Percentiles rank a stretch among this genome's conserved stretches.
phyloP scores from a whole-genome alignment of 2,113 vertebrate species.

The Micromys minutus region DNA sequence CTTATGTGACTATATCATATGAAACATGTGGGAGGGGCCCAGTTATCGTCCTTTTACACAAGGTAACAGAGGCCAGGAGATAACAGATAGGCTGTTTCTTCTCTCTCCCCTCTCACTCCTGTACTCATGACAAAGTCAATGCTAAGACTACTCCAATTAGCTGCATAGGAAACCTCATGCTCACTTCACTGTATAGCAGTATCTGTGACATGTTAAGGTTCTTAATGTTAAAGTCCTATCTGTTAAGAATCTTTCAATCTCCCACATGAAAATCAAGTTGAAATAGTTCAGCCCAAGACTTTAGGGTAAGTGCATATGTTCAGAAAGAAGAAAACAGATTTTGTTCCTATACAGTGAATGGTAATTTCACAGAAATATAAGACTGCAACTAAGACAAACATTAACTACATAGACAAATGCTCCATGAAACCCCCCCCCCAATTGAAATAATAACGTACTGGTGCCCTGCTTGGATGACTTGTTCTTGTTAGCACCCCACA shows the following conservation, averaged over 20 bases:
- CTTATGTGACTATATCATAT: not conserved
- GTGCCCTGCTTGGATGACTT: not conserved
- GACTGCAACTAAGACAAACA: not conserved
- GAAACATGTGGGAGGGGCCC: not conserved
- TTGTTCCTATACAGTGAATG: not conserved
- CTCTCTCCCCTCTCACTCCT: not conserved
- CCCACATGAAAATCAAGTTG: not conserved
- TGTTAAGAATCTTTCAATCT: conserved; percentile 30
- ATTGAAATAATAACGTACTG: too few species aligned
- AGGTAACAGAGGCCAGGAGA: not conserved
- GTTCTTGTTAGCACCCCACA: not conserved
- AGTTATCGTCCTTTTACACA: not conserved
- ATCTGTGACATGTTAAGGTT: not conserved
- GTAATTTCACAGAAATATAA: not conserved
- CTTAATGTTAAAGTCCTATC: not conserved
- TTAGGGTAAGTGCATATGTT: not conserved
- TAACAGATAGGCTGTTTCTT: not conserved
- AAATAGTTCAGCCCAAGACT: not conserved
- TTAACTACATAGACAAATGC: not conserved
- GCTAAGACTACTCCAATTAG: not conserved
- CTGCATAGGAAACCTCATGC: not conserved
- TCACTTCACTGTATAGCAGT: not conserved
- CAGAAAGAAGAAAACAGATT: not conserved
- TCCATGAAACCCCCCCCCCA: not conserved
- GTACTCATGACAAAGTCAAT: not conserved